Base-by-base conservation (phyloP, 2,888 invertebrate species). In the Cantharis rufa region DNA sequence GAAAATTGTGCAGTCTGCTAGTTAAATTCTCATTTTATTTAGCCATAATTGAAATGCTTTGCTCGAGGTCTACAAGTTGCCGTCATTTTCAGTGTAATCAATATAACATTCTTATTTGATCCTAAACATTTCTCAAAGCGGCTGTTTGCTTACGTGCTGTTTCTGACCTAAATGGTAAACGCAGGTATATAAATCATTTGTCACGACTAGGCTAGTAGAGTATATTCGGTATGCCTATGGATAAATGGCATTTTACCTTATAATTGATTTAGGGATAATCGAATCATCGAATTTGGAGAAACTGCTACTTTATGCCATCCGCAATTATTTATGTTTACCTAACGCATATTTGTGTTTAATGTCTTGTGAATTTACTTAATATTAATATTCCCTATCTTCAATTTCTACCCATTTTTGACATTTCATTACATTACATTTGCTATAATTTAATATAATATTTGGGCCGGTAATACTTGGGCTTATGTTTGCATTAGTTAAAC, bases 101-200 rank as follows among this genome's bases (percentile, higher is more conserved):
- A 71, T 71, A 71, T 69, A 62, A 66, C 32, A 71, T 75, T 75
- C 75, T 75, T 75, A 75, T 75, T 75, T 75, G 71, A 75, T 71
- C 68, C 21, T 71, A 71, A 28, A 71, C 75, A 71, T 75, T 71
- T 69, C 71, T 75, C 27, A 71, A 69, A 68, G 71, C 71, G 62
- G 21, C 32, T 75, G 71, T 24, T 75, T 71, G 69, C 71, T 75
- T 75, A 75, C 75, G 71, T 75, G 75, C 71, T 32, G 71, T 68
- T 75, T 75, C 71, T 70, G 75, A 75, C 75, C 75, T 71, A 75
- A 75, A 75, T 69, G 75, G 71, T 62, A 71, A 75, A 71, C 48
- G 27, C 75, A 62, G 71, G 75, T 69, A 71, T 62, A 75, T 75
- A 75, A 75, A 75, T 75, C 71, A 75, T 69, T 62, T 21, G 71